Evolutionary conservation across 2,113 vertebrate species (phyloP).

Genomic region (Cavia porcellus): DNA sequence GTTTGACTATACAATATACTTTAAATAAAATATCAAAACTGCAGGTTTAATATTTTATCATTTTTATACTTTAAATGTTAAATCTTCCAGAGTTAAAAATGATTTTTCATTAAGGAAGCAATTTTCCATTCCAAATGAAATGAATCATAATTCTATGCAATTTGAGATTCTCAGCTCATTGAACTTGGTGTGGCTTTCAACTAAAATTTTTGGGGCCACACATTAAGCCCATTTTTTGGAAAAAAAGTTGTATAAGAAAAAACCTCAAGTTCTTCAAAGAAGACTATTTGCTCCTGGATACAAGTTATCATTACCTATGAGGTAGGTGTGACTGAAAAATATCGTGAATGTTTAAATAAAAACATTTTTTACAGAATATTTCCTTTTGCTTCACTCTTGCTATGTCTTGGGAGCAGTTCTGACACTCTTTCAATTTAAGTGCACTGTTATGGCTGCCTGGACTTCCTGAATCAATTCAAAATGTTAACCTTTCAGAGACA

Average conservation of each 20-base stretch:
- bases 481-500: neutral
- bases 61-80: neutral
- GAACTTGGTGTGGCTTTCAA: neutral
- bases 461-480: neutral
- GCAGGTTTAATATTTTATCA: neutral
- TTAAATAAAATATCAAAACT: neutral
- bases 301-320: neutral
- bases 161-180: neutral
- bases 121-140: neutral
- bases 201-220: neutral
- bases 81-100: neutral
- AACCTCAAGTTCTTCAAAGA: neutral
- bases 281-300: neutral
- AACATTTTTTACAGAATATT: neutral
- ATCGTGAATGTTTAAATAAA: neutral
- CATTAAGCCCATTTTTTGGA: neutral
- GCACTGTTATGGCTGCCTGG: neutral
- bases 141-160: neutral
- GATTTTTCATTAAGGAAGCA: neutral
- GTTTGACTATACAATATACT: neutral
- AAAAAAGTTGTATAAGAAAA: neutral
- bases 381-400: neutral
- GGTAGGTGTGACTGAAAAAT: neutral
- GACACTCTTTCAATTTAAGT: neutral
- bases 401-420: neutral